Percentiles rank a stretch among this genome's conserved stretches.
These are phyloP conservation scores for Lepeophtheirus salmonis DNA, from an alignment of 1,140 invertebrate species.

Conservation along the genomic window DNA sequence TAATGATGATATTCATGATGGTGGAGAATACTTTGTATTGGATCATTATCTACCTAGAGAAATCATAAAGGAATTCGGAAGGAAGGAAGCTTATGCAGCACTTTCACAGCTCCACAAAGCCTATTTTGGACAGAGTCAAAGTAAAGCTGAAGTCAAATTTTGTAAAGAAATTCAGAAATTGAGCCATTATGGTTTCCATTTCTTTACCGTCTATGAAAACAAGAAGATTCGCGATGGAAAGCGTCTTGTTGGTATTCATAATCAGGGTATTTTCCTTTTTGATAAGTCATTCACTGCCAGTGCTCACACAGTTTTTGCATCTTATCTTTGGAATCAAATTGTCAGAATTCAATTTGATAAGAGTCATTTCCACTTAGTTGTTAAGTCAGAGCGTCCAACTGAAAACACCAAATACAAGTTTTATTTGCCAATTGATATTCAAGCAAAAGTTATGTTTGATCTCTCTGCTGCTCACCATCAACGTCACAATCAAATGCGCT, in stretches of 20 bases:
- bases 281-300: not conserved
- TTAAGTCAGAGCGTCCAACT: not conserved
- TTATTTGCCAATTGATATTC: not conserved
- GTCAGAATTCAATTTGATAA: constrained; percentile 8
- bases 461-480: constrained; percentile 10
- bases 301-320: not conserved
- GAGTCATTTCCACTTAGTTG: constrained; percentile 6
- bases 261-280: constrained; percentile 14
- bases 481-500: constrained; percentile 2
- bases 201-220: not conserved
- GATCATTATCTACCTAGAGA: constrained; percentile 10
- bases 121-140: constrained; percentile 9
- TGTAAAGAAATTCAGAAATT: constrained; percentile 9
- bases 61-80: constrained; percentile 4
- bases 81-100: not conserved
- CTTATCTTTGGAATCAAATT: constrained; percentile 7
- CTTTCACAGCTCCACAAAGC: constrained; percentile 6
- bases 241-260: constrained; percentile 1
- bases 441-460: constrained; percentile 15
- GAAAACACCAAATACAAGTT: constrained; percentile 10
- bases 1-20: constrained; percentile 1
- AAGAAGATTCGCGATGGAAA: not conserved
- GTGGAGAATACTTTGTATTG: constrained; percentile 9
- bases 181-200: constrained; percentile 9
- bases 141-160: constrained; percentile 11